Evolutionary conservation across 1,140 invertebrate species (phyloP).

Genomic region (Brachionus calyciflorus): DNA sequence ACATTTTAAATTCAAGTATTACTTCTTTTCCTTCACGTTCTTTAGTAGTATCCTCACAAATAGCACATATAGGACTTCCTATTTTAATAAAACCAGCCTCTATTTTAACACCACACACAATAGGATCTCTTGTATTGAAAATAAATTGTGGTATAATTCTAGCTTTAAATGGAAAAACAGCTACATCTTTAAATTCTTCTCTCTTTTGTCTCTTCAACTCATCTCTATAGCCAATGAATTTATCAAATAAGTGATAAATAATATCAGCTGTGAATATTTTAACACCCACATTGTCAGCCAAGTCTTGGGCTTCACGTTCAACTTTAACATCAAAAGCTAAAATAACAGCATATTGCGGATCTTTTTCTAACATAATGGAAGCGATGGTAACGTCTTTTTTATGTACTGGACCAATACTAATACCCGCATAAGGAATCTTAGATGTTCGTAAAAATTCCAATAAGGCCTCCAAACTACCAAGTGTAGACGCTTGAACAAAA

Average conservation of each 20-base stretch:
- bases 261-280: slow-evolving; percentile 98
- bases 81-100: slow-evolving; percentile 91
- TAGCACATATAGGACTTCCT: slow-evolving; percentile 94
- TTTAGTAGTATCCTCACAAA: slow-evolving; percentile 73
- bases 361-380: slow-evolving; percentile 97
- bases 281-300: slow-evolving; percentile 82
- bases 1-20: neutral
- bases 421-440: slow-evolving; percentile 97
- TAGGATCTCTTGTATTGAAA: slow-evolving; percentile 96
- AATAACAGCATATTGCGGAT: slow-evolving; percentile 92
- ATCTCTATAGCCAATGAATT: slow-evolving; percentile 88
- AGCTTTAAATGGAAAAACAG: slow-evolving; percentile 96
- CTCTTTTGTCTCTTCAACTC: slow-evolving; percentile 87
- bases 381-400: slow-evolving; percentile 99
- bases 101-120: slow-evolving; percentile 89
- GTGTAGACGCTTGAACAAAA: slow-evolving; percentile 95
- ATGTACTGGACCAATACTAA: slow-evolving; percentile 97
- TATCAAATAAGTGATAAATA: slow-evolving; percentile 98
- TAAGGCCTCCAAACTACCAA: slow-evolving; percentile 94
- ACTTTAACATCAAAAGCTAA: slow-evolving; percentile 98
- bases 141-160: slow-evolving; percentile 81
- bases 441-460: slow-evolving; percentile 89
- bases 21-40: slow-evolving; percentile 25
- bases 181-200: slow-evolving; percentile 85
- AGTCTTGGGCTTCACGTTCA: slow-evolving; percentile 91